phyloP scores from a whole-genome alignment of 2,113 vertebrate species.

The Ginglymostoma cirratum region DNA sequence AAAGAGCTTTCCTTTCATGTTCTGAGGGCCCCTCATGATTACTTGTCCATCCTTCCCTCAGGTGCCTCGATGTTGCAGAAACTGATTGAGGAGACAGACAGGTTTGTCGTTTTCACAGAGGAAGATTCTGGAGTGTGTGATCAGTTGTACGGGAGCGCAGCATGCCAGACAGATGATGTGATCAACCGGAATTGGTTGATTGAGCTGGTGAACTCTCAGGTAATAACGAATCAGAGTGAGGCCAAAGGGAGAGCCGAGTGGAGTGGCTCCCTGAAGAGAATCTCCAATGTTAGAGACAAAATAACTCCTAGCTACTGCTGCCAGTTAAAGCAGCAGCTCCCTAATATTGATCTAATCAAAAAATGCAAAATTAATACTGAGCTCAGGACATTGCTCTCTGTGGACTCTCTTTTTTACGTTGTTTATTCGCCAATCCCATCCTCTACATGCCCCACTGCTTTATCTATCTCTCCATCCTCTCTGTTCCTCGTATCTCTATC shows the following conservation, averaged over 20 bases:
- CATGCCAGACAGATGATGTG: constrained; percentile 88
- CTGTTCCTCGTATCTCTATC: not conserved
- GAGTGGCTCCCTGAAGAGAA: too few species aligned
- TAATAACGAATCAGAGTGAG: constrained; percentile 43
- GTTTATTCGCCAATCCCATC: too few species aligned
- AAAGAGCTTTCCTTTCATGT: not conserved
- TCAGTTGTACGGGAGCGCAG: constrained; percentile 85
- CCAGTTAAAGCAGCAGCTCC: not conserved
- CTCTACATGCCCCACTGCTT: too few species aligned
- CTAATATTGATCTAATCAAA: not conserved
- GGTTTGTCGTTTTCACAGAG: constrained; percentile 95
- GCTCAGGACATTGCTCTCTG: not conserved
- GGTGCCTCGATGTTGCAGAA: constrained; percentile 95
- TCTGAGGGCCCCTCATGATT: not conserved
- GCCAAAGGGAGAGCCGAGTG: too few species aligned
- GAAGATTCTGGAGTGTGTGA: constrained; percentile 91
- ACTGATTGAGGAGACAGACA: constrained; percentile 93
- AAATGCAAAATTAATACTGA: not conserved
- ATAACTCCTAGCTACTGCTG: not conserved
- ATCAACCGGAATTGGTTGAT: constrained; percentile 97
- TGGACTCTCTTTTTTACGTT: too few species aligned
- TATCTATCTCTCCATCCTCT: not conserved
- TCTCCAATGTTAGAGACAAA: not conserved
- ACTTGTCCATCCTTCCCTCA: constrained; percentile 43
- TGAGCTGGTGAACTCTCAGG: constrained; percentile 95